These are phyloP conservation scores for Seriola dumerili DNA, from an alignment of 2,113 vertebrate genomes.

Conservation along the genomic window DNA sequence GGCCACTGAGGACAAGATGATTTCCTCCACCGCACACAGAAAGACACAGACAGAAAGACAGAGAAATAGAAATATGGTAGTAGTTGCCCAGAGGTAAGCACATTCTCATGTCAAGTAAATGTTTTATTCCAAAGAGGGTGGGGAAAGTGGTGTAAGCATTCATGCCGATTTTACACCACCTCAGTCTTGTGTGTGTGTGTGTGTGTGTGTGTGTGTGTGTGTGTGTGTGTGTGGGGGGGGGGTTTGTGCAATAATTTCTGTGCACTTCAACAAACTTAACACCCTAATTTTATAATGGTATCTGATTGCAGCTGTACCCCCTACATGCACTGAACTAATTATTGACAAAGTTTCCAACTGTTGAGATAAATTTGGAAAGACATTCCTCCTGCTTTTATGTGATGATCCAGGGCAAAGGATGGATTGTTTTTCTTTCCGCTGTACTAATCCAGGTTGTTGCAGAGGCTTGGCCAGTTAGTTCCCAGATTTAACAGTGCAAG, in stretches of 20 bases:
- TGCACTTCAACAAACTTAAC: slow-evolving; percentile 3
- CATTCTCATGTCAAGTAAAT: slow-evolving; percentile 22
- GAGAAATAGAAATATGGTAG: slow-evolving; percentile 6
- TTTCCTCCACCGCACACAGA: slow-evolving; percentile 45
- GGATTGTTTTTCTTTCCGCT: slow-evolving; percentile 62
- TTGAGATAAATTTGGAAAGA: slow-evolving; percentile 43
- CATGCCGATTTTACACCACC: slow-evolving; percentile 1
- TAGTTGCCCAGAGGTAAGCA: slow-evolving; percentile 20
- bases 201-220: not conserved
- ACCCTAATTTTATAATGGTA: slow-evolving; percentile 7
- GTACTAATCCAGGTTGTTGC: slow-evolving; percentile 49
- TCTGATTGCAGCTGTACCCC: slow-evolving; percentile 24
- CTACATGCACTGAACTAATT: not conserved
- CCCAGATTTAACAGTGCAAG: slow-evolving; percentile 49
- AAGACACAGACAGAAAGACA: slow-evolving; percentile 12
- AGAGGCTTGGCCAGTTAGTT: slow-evolving; percentile 36
- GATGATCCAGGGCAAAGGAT: slow-evolving; percentile 39
- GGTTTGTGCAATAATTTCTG: not conserved
- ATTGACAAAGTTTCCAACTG: slow-evolving; percentile 40
- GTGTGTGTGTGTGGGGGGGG: too few relatives aligned
- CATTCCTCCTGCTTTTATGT: slow-evolving; percentile 26
- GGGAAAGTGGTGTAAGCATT: slow-evolving; percentile 1
- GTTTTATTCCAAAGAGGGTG: not conserved
- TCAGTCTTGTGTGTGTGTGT: not conserved
- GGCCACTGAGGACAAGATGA: slow-evolving; percentile 31